Evolutionary conservation across 2,888 invertebrate species (phyloP), one percentile per base, ranked within the genome.

Genomic region (Serrognathus titanus): DNA sequence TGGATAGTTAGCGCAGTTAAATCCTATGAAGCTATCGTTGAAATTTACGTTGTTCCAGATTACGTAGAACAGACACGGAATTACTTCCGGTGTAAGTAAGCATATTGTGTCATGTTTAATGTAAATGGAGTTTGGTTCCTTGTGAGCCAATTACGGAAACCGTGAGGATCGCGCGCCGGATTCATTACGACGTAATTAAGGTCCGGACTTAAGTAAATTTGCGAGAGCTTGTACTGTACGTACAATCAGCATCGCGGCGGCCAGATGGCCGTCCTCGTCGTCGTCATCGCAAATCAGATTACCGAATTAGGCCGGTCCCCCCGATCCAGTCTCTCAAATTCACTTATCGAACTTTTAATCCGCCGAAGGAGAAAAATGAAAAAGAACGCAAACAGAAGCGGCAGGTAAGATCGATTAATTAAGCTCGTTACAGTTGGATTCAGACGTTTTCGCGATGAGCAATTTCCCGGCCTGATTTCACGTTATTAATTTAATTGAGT

Each of bases 231-330:
- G 43, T n/a, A 16, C 43, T 8, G 20, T 43, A 31, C 24, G 24
- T 31, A 31, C 24, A 31, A 31, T 31, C 24, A 31, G 24, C 24
- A 31, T 31, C 24, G 24, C 24, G 24, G 24, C 6, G 6, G 24
- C 24, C 24, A 31, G 24, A 31, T 31, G 24, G 24, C 24, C 24
- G 4, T 31, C 24, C 6, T 31, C 7, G 24, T 35, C 48, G 57
- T 36, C 46, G 57, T 48, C 58, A 49, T 59, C 52, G 57, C 59
- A 59, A 61, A 61, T 61, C 57, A 54, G 57, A 59, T 61, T 61
- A 59, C 51, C 58, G 59, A 59, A 61, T 61, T 61, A 61, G 24
- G 24, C 24, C 24, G 24, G 24, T 31, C 6, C 6, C 5, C 16
- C 16, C 24, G 24, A 31, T 31, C 24, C 24, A 3, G 6, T 31